Conservation (phyloP, 2,113 vertebrate species). For the Apodemus sylvaticus region DNA sequence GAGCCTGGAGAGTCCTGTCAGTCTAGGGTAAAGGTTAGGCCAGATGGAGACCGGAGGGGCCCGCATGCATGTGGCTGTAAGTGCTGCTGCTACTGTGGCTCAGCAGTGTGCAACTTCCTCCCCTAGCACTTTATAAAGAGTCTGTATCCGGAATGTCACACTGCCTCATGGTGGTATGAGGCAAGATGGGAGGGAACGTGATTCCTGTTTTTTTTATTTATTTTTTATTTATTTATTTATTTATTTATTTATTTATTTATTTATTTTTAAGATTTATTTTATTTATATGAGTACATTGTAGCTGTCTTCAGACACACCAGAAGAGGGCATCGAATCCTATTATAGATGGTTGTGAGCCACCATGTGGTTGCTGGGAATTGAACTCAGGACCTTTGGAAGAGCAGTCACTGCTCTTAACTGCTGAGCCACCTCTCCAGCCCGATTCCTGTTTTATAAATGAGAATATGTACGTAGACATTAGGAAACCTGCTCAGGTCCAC, state of each 20-base stretch:
- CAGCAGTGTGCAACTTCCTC: neutral
- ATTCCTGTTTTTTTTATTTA: constrained; percentile 30
- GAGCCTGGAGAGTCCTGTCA: neutral
- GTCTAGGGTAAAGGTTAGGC: constrained; percentile 4
- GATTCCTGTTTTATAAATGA: constrained; percentile 30
- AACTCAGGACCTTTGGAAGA: too few species aligned
- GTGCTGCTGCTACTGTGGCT: neutral
- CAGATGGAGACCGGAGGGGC: neutral
- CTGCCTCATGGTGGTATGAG: neutral
- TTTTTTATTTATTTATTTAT: too few species aligned
- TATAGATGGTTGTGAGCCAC: too few species aligned
- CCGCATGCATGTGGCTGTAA: neutral
- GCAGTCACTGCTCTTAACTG: too few species aligned
- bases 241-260: too few species aligned
- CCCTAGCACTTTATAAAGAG: constrained; percentile 20
- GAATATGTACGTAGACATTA: neutral
- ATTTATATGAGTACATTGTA: too few species aligned
- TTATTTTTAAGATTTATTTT: too few species aligned
- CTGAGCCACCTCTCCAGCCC: too few species aligned
- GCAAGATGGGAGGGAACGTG: neutral
- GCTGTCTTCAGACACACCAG: too few species aligned
- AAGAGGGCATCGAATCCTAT: too few species aligned
- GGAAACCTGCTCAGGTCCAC: neutral
- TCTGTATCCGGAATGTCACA: neutral
- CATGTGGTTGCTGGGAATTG: too few species aligned